Evolutionary conservation across 2,113 vertebrate genomes (phyloP), one percentile per base, ranked within the genome.

Genomic region (Eublepharis macularius): DNA sequence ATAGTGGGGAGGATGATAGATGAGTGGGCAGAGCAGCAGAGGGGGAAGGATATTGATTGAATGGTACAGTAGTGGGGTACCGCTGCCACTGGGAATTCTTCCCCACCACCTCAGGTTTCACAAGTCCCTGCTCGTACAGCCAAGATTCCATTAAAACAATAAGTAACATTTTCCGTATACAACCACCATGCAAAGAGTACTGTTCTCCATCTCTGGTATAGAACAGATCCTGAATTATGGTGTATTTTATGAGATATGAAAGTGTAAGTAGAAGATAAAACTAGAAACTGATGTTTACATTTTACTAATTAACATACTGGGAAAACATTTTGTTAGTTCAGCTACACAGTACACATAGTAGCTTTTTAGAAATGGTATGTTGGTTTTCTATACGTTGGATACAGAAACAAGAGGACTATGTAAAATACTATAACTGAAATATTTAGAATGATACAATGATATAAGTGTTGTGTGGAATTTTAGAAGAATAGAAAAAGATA

Each of bases 221-320:
- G 24, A 41, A 65, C 45, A n/a, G 78, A 12, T 32, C 47, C 34
- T 6, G 51, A 80, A 81, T 90, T 90, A 51, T 3, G 0, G 11
- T 91, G n/a, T 83, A 76, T 51, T 78, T 74, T 82, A 32, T 65
- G 49, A 51, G 86, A 82, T 19, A 70, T 86, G 66, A 47, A 65
- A 80, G 36, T 1, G 0, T 13, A 41, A 47, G 2, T 80, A 39
- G 76, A 84, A 81, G 21, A 36, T 86, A 72, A 91, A 65, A 88
- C 39, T 45, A 81, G 88, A 21, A 90, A 83, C 76, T 82, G 60
- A 4, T 91, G 82, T 92, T 84, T 78, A 84, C 79, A 77, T 87
- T 39, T n/a, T 90, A 6, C 66, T 16, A 82, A 88, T 73, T 54
- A 63, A 21, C 78, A 87, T 92, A 79, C 60, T 87, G 90, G 72